phyloP scores from a whole-genome alignment of 1,140 invertebrate genomes.

The Homarus americanus region DNA sequence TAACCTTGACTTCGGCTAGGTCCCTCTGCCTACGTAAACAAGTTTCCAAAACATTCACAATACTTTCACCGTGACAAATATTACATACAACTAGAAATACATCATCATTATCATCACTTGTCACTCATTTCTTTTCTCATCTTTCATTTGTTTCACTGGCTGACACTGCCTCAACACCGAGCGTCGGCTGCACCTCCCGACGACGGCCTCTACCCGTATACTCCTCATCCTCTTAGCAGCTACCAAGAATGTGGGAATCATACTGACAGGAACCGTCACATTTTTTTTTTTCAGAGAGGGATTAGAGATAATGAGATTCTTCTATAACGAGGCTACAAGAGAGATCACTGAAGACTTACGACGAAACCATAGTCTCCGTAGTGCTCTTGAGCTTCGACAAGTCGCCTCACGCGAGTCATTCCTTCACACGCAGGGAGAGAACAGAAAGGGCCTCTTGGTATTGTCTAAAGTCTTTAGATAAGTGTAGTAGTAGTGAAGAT shows the following conservation, averaged over 20 bases:
- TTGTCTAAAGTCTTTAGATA: too few species aligned
- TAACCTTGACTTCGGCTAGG: too few species aligned
- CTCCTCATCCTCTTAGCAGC: slow-evolving; percentile 1
- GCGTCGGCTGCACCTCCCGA: too few species aligned
- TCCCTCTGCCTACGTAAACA: too few species aligned
- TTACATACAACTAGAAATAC: too few species aligned
- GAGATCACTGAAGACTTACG: not conserved
- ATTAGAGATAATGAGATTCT: not conserved
- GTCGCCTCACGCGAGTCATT: too few species aligned
- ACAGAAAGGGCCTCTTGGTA: not conserved
- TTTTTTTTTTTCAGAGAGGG: not conserved
- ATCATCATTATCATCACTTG: too few species aligned
- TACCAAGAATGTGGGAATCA: slow-evolving; percentile 24
- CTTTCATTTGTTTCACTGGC: too few species aligned
- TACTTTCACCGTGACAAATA: too few species aligned
- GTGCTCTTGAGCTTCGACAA: not conserved
- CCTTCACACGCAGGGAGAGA: not conserved
- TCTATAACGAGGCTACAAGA: not conserved
- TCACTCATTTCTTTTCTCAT: too few species aligned
- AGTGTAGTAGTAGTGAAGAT: not conserved
- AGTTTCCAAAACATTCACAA: too few species aligned
- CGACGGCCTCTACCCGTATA: not conserved
- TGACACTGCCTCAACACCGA: too few species aligned
- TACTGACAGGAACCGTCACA: not conserved
- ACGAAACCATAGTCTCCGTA: not conserved